Base-by-base conservation (phyloP, 2,888 invertebrate genomes). In the Ptychoptera contaminata region DNA sequence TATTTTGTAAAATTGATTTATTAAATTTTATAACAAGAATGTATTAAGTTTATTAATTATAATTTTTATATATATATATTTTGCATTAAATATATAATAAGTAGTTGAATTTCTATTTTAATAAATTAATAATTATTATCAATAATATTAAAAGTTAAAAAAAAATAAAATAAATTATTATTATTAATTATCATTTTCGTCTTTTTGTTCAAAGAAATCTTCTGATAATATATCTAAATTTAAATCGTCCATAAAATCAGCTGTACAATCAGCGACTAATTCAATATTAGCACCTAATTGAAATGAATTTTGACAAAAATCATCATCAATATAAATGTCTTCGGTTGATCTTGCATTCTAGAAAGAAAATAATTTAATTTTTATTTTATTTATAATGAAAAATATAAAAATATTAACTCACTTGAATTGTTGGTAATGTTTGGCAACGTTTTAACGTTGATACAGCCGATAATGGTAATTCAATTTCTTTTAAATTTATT, bases 301-400 rank as follows among this genome's bases (percentile, higher is more conserved):
- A 11, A 40, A 42, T 29, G 43, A 37, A n/a, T 37, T 42, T 16
- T 46, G 39, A n/a, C 43, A 68, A 32, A 71, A 56, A 50, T 72
- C 71, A 56, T 72, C 72, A 55, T 72, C 71, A 53, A 72, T 72
- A 59, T 72, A 72, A 41, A 72, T 55, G 53, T 71, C 72, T 50
- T 72, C 71, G n/a, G 70, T 71, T 56, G 71, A 71, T 55, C 63
- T 63, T 54, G 69, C 69, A 63, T 70, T 68, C 70, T 71, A 58
- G 11, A 43, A 49, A 29, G 12, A 30, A 37, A 15, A 39, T 16
- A 38, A 42, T 23, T 23, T 3, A 23, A 5, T 5, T 23, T 5
- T 5, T 5, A 23, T 23, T 23, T 5, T 5, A 5, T 5, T 5
- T 5, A 23, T 23, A 23, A 23, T 23, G 23, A 23, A 23, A 23